These are phyloP conservation scores for Catharus fuscescens DNA, from an alignment of 2,113 vertebrate genomes.

Conservation along the genomic window DNA sequence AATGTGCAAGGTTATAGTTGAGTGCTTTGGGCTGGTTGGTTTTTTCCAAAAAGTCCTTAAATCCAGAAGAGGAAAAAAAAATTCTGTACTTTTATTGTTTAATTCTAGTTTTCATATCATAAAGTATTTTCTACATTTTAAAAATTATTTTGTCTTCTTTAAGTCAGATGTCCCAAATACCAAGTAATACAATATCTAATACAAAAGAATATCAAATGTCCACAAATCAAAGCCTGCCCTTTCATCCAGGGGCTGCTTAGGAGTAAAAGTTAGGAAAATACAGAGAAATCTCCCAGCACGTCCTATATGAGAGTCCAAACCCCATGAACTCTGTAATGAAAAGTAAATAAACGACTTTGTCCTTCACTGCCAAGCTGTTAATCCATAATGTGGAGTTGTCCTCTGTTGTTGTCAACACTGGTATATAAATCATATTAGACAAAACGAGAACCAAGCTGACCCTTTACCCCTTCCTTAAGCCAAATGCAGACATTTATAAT, in stretches of 20 bases:
- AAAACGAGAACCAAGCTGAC: background rate
- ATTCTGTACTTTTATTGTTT: background rate
- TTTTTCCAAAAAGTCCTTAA: background rate
- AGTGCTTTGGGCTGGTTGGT: rapidly evolving
- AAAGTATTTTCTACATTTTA: background rate
- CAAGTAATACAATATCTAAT: background rate
- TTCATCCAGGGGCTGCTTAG: background rate
- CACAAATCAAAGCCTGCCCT: conserved; percentile 23
- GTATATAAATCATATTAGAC: conserved; percentile 2
- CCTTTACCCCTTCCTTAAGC: background rate
- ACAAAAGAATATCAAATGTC: background rate
- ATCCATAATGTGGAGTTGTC: conserved; percentile 3
- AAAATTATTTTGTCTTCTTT: background rate
- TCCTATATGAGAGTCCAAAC: background rate
- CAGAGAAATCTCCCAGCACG: background rate
- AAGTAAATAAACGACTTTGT: conserved; percentile 42
- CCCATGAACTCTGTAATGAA: conserved; percentile 14
- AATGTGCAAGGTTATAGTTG: background rate
- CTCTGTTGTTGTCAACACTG: conserved; percentile 21
- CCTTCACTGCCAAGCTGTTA: conserved; percentile 42
- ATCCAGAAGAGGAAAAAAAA: background rate
- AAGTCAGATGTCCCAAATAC: background rate
- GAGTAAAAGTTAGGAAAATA: background rate
- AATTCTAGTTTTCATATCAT: background rate
- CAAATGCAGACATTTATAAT: background rate